Evolutionary conservation across 2,113 vertebrate species (phyloP), one percentile per base, ranked within the genome.

Genomic region (Chlorodrepanis virens): DNA sequence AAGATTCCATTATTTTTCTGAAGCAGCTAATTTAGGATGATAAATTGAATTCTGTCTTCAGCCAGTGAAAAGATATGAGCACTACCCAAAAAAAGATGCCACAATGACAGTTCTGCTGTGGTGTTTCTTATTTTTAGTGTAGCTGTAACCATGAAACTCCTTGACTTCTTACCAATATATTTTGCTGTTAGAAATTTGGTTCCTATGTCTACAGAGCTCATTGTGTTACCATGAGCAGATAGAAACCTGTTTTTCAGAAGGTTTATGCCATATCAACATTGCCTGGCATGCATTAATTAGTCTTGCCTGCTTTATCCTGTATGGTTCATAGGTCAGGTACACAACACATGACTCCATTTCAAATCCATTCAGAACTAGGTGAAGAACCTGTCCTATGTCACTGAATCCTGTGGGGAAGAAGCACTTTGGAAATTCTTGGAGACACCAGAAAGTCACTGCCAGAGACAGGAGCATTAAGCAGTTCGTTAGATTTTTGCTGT

Each of bases 291-390:
- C 39, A 6, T 64, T 57, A 33, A 42, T 79, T 37, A 52, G 19
- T 28, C 57, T 53, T 72, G 5, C 14, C n/a, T 61, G 13, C 56
- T 83, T 54, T 70, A 70, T 63, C 13, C 4, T 59, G 19, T 88
- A 29, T 12, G 11, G 2, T 23, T 88, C 6, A 0, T 22, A 57
- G 56, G 4, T 37, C 54, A 31, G 14, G 1, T 33, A 8, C 5
- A 37, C 0, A 1, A 24, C n/a, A 25, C 6, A 4, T 18, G 25
- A 27, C 33, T 82, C 18, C 5, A 35, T 52, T 71, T 78, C 21
- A 78, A 68, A 56, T 4, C 6, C 5, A 24, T 44, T 40, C 49
- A 74, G 50, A 71, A 10, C 3, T 61, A 45, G 53, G 21, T 40
- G 63, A 76, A 82, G 15, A n/a, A 64, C 27, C 5, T 2, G 1